Conservation (phyloP, 2,797 vertebrate species). For the Tragopan temminckii region DNA sequence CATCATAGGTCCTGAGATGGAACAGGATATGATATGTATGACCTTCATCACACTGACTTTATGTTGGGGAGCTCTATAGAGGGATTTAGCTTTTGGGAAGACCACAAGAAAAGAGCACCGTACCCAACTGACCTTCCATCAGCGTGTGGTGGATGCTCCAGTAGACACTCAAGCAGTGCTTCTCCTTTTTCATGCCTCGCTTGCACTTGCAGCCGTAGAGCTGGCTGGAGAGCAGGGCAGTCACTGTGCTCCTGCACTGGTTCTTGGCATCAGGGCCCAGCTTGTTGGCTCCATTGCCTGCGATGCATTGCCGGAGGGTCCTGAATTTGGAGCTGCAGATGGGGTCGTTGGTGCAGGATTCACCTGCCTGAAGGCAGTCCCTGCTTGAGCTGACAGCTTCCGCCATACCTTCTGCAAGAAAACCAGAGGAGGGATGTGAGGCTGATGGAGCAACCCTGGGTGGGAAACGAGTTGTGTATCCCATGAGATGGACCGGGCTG, state of each 20-base stretch:
- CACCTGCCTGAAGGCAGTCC: slow-evolving; percentile 92
- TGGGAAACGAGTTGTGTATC: fast-evolving
- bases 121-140: slow-evolving; percentile 84
- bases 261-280: slow-evolving; percentile 90
- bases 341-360: slow-evolving; percentile 90
- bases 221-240: slow-evolving; percentile 89
- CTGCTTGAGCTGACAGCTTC: slow-evolving; percentile 74
- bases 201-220: slow-evolving; percentile 93
- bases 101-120: fast-evolving
- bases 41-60: too few relatives aligned
- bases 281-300: slow-evolving; percentile 90
- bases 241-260: slow-evolving; percentile 91
- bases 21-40: fast-evolving
- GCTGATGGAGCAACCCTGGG: fast-evolving
- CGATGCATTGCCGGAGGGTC: slow-evolving; percentile 92
- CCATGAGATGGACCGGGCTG: background rate
- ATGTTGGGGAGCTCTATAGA: background rate
- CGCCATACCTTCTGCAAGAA: slow-evolving; percentile 81
- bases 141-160: slow-evolving; percentile 94
- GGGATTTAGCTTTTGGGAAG: fast-evolving
- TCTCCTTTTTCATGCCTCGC: slow-evolving; percentile 94
- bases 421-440: background rate
- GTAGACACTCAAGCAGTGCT: slow-evolving; percentile 94
- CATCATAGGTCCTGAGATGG: fast-evolving
- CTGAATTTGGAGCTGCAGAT: slow-evolving; percentile 91